phyloP scores from a whole-genome alignment of 2,888 invertebrate species.

The Drosophila percnosoma region DNA sequence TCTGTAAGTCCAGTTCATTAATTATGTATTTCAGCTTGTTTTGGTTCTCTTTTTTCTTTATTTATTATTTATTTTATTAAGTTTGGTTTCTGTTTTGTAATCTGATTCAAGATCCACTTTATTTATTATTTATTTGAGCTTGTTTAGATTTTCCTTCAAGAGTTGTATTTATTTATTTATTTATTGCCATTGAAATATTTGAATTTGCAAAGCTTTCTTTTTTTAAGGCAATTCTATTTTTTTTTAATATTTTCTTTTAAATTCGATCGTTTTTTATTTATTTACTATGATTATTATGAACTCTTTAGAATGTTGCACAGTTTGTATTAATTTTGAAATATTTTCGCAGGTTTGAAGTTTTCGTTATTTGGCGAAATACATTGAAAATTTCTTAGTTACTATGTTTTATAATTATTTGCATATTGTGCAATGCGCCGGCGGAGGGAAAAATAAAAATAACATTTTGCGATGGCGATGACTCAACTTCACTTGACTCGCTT shows the following conservation, averaged over 20 bases:
- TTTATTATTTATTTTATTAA: not conserved
- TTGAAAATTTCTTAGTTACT: not conserved
- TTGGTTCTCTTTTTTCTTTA: not conserved
- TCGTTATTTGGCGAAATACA: not conserved
- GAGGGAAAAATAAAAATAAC: slow-evolving; percentile 14
- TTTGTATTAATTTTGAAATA: too few species aligned
- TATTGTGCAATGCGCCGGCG: slow-evolving; percentile 23
- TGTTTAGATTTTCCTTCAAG: not conserved
- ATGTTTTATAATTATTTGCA: slow-evolving; percentile 23
- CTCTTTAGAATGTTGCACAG: too few species aligned
- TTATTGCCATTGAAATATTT: not conserved
- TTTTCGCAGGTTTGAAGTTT: too few species aligned
- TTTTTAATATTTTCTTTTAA: too few species aligned
- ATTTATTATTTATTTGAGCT: not conserved
- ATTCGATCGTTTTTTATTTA: too few species aligned
- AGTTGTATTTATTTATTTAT: not conserved
- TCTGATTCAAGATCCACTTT: not conserved
- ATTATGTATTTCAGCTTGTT: not conserved
- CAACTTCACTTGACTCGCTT: slow-evolving; percentile 54
- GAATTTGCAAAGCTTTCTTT: too few species aligned
- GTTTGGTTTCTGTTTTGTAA: not conserved
- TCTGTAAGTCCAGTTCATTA: too few species aligned
- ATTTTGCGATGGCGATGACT: slow-evolving; percentile 35
- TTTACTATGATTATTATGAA: too few species aligned
- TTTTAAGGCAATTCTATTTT: too few species aligned